Conservation (phyloP, 2,888 invertebrate species). For the Adelognathus sp. region DNA sequence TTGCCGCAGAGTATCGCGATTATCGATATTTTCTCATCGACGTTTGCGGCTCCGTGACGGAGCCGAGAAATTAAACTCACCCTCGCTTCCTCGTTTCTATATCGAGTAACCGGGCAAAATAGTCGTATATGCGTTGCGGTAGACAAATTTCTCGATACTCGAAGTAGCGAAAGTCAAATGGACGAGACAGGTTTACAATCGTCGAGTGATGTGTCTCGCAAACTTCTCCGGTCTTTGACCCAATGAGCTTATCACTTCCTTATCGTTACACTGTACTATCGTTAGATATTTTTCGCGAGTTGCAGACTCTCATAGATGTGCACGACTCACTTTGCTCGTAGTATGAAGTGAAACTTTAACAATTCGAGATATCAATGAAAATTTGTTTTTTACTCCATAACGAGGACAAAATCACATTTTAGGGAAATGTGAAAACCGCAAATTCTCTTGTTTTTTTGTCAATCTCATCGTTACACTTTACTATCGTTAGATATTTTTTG, state of each 20-base stretch:
- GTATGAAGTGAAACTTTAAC: too few relatives aligned
- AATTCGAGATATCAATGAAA: too few relatives aligned
- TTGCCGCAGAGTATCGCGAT: slow-evolving; percentile 21
- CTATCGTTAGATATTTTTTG: not conserved
- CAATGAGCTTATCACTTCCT: not conserved
- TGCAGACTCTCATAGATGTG: not conserved
- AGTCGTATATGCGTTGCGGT: not conserved
- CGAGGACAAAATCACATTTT: too few relatives aligned
- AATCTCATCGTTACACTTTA: slow-evolving; percentile 1
- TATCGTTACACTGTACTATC: slow-evolving; percentile 7
- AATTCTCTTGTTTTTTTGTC: too few relatives aligned
- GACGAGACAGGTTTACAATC: not conserved
- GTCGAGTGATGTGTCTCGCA: not conserved
- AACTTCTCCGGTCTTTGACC: not conserved
- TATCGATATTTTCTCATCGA: slow-evolving; percentile 45
- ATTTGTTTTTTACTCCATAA: too few relatives aligned
- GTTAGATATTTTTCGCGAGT: not conserved
- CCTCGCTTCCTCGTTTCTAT: slow-evolving; percentile 16
- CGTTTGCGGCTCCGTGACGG: not conserved
- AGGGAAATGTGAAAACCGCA: too few relatives aligned
- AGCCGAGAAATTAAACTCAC: not conserved
- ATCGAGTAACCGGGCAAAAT: slow-evolving; percentile 22
- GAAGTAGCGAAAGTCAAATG: not conserved
- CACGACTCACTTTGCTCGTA: not conserved
- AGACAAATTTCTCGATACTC: slow-evolving; percentile 13